Evolutionary conservation across 2,113 vertebrate genomes (phyloP).

Genomic region (Epinephelus lanceolatus): DNA sequence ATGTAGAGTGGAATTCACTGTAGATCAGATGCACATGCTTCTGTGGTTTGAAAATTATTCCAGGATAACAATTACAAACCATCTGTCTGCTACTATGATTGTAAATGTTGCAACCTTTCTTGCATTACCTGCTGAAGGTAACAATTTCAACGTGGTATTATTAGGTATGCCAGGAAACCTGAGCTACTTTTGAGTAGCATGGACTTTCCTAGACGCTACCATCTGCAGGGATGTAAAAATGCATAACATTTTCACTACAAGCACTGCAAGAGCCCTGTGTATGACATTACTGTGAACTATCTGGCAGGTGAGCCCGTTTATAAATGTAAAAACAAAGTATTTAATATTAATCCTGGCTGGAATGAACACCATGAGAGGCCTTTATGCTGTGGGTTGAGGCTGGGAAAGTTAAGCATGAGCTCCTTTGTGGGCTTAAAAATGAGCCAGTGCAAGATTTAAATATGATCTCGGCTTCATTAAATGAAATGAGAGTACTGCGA

Average conservation of each 20-base stretch:
- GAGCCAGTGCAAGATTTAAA: slow-evolving; percentile 39
- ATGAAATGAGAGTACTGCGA: slow-evolving; percentile 1
- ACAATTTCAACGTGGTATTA: neutral
- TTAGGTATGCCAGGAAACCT: no score
- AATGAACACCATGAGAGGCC: neutral
- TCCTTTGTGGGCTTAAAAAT: slow-evolving; percentile 22
- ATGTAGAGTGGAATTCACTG: neutral
- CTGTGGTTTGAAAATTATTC: neutral
- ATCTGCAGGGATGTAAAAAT: neutral
- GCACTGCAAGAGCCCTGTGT: neutral
- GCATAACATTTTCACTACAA: neutral
- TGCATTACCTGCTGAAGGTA: neutral
- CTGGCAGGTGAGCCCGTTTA: neutral
- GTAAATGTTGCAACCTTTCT: neutral
- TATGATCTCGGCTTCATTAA: slow-evolving; percentile 23
- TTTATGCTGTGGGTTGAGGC: slow-evolving; percentile 1
- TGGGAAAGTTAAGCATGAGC: slow-evolving; percentile 8
- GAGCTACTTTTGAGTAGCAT: neutral
- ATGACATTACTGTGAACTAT: neutral
- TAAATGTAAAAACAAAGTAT: slow-evolving; percentile 28
- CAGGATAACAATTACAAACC: neutral
- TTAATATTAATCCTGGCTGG: slow-evolving; percentile 18
- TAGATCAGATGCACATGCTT: neutral
- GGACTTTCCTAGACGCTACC: neutral
- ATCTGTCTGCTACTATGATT: neutral